Evolutionary conservation across 2,113 vertebrate genomes (phyloP), one percentile per base, ranked within the genome.

Genomic region (Pelusios castaneus): DNA sequence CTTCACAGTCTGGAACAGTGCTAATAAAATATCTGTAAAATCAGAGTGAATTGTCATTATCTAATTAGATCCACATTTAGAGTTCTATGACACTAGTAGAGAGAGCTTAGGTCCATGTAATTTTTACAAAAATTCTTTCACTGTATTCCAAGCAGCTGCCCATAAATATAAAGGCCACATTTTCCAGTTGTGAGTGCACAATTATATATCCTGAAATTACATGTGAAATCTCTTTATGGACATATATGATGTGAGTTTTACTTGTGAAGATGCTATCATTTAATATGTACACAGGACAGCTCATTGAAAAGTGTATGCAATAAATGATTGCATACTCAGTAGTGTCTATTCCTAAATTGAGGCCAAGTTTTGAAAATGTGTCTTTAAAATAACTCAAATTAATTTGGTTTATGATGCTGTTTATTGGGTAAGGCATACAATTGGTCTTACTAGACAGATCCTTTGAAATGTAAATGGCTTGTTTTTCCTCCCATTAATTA

Each of bases 81-180:
- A 63, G 2, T 4, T 29, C 49, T 79, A 49, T 60, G 49, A 77
- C 16, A 58, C 10, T 19, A 31, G 70, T 51, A 63, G 11, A 38
- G 55, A 49, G 56, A 70, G 0, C 10, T 3, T 43, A 45, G 4
- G 45, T 10, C 5, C 83, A 41, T 12, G 5, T 25, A 12, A 58
- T 25, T 27, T 52, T 56, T 86, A 77, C 47, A 6, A 27, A 52
- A 82, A 47, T 77, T 3, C 45, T 49, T 29, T 78, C 21, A 3
- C 6, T 27, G 10, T 34, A 14, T 5, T 10, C 22, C 6, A 60
- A 10, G 21, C 29, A 49, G 49, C 47, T 12, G 7, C 2, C 17
- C 8, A 51, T 29, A 92, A 56, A 56, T 2, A 4, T 2, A 54
- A 5, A 54, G 8, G 29, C 6, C 58, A 2, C 0, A 24, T 9